Conservation (phyloP, 2,113 vertebrate species). For the Cygnus atratus region DNA sequence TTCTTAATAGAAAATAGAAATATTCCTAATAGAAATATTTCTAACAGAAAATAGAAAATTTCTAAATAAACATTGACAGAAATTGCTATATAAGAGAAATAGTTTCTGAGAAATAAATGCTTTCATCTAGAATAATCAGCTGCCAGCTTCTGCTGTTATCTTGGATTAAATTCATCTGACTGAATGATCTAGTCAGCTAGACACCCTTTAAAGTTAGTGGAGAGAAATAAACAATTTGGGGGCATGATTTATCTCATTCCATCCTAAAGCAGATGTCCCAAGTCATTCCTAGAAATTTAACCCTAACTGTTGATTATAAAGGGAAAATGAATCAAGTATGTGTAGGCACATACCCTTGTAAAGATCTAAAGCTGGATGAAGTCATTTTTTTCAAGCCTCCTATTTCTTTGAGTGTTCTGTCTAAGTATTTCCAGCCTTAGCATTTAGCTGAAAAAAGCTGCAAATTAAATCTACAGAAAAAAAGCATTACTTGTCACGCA, state of each 20-base stretch:
- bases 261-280: neutral
- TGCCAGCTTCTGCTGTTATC: neutral
- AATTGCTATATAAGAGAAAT: neutral
- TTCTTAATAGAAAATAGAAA: no score
- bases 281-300: neutral
- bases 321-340: neutral
- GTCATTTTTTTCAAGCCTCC: neutral
- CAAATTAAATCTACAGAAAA: neutral
- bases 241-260: neutral
- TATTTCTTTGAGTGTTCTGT: neutral
- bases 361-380: neutral
- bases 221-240: neutral
- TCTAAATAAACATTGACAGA: neutral
- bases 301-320: neutral
- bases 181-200: slow-evolving; percentile 9
- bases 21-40: no score
- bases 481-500: neutral
- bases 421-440: neutral
- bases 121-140: neutral
- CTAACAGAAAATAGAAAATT: neutral
- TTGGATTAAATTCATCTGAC: slow-evolving; percentile 8
- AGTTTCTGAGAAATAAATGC: neutral
- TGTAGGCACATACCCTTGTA: neutral
- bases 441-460: neutral
- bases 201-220: neutral